phyloP scores from a whole-genome alignment of 2,888 invertebrate genomes.

The Cinara cedri region DNA sequence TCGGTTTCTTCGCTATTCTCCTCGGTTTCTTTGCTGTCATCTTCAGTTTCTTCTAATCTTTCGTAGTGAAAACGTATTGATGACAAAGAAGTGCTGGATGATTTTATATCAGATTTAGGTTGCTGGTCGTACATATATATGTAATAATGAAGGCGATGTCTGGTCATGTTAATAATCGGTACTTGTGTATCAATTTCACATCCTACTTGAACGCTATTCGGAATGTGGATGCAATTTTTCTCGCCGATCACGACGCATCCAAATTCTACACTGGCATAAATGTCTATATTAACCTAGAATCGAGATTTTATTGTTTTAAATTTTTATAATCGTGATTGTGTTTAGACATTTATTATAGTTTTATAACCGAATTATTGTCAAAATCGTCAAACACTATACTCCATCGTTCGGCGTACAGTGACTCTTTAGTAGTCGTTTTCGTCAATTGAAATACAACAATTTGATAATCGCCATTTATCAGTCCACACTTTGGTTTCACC shows the following conservation, averaged over 20 bases:
- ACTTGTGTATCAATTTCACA: conserved; percentile 9
- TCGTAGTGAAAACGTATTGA: background rate
- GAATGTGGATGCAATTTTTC: background rate
- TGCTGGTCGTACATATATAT: background rate
- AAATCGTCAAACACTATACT: conserved; percentile 27
- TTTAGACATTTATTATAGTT: background rate
- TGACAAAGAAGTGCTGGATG: too few relatives aligned
- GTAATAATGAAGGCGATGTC: conserved; percentile 25
- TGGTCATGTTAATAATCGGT: conserved; percentile 36
- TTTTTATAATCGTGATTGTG: background rate
- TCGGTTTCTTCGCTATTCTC: background rate
- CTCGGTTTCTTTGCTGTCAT: too few relatives aligned
- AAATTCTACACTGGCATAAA: conserved; percentile 28
- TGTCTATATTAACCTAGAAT: conserved; percentile 14
- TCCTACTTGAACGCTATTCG: conserved; percentile 9
- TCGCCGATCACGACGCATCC: conserved; percentile 30
- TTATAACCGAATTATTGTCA: conserved; percentile 28
- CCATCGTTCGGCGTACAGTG: conserved; percentile 38
- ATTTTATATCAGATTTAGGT: background rate
- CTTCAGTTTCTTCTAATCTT: conserved; percentile 4
- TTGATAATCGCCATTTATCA: conserved; percentile 36
- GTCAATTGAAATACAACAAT: conserved; percentile 28
- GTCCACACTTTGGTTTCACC: conserved; percentile 34
- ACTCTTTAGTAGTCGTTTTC: conserved; percentile 27
- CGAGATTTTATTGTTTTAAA: background rate